phyloP scores from a whole-genome alignment of 2,113 vertebrate genomes.

The Columbina picui region DNA sequence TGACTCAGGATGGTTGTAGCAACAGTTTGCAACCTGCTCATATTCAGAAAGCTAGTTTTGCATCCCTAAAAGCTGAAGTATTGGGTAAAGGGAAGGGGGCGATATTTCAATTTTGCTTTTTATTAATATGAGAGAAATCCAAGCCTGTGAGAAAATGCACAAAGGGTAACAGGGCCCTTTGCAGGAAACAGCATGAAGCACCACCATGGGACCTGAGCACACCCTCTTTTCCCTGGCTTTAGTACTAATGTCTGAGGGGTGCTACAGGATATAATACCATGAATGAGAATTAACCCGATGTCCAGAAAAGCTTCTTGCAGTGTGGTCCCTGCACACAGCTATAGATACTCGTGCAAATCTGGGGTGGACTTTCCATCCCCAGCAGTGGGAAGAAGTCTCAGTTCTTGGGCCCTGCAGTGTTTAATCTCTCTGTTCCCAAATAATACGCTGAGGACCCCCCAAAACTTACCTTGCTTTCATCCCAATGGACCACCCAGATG shows the following conservation, averaged over 20 bases:
- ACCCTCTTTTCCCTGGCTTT: not conserved
- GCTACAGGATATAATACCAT: not conserved
- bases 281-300: not conserved
- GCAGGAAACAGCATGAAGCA: not conserved
- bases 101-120: not conserved
- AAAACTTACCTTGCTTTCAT: not conserved
- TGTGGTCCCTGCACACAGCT: not conserved
- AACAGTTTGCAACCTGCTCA: not conserved
- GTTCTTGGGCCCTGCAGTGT: not conserved
- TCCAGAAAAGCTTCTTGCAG: not conserved
- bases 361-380: not conserved
- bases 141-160: not conserved
- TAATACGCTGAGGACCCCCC: not conserved
- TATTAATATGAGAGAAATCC: not conserved
- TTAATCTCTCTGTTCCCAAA: not conserved
- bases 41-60: not conserved
- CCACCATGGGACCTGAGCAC: not conserved
- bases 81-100: not conserved
- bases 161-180: not conserved
- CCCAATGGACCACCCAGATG: constrained; percentile 26
- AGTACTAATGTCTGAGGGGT: not conserved
- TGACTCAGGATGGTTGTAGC: not conserved
- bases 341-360: rapidly evolving
- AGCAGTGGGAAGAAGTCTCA: not conserved
- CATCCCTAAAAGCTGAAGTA: not conserved